Evolutionary conservation across 2,888 invertebrate species (phyloP).

Genomic region (Drosophila mettleri): DNA sequence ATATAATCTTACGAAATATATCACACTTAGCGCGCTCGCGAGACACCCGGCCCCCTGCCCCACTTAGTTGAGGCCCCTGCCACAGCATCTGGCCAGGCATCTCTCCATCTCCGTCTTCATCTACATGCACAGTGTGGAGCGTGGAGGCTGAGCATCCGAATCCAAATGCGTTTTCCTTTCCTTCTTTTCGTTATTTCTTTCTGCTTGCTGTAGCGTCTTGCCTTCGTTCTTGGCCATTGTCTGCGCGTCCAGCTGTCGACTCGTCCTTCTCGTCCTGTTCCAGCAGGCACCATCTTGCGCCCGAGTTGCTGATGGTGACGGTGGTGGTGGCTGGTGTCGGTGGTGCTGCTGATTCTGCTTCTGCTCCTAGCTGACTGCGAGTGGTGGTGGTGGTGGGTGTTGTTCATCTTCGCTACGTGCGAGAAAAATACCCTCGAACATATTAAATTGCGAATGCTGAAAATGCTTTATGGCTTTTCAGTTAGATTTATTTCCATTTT

Average conservation of each 20-base stretch:
- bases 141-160: constrained; percentile 47
- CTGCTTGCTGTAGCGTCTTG: constrained; percentile 19
- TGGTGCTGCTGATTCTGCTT: constrained; percentile 49
- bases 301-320: constrained; percentile 37
- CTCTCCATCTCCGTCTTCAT: constrained; percentile 58
- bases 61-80: constrained; percentile 4
- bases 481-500: constrained; percentile 85
- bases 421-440: constrained; percentile 82
- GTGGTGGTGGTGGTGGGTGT: constrained; percentile 70
- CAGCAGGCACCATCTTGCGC: constrained; percentile 76
- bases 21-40: constrained; percentile 84
- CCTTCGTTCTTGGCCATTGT: constrained; percentile 53
- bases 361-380: constrained; percentile 46
- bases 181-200: constrained; percentile 26
- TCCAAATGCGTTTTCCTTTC: constrained; percentile 53
- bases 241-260: constrained; percentile 59
- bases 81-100: constrained; percentile 18
- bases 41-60: constrained; percentile 13
- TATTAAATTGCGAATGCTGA: constrained; percentile 84
- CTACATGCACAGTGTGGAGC: constrained; percentile 31
- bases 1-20: constrained; percentile 85
- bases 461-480: constrained; percentile 85
- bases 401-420: constrained; percentile 81
- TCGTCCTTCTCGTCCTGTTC: constrained; percentile 43
- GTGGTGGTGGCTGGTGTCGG: constrained; percentile 50